These are phyloP conservation scores for Timema podura DNA, from an alignment of 2,888 invertebrate species.

Conservation along the genomic window DNA sequence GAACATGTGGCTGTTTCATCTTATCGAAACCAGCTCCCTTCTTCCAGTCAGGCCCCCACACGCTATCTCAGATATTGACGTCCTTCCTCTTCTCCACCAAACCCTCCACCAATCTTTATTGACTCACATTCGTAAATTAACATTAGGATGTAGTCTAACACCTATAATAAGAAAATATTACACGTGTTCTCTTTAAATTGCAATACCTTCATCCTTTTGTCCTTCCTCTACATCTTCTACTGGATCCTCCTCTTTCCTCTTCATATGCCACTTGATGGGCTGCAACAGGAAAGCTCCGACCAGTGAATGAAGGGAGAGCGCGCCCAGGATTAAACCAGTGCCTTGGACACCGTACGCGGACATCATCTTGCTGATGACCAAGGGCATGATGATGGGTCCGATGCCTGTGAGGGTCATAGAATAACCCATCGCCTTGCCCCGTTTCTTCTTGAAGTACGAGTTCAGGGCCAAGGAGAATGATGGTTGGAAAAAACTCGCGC, in stretches of 20 bases:
- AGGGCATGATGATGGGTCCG: slow-evolving; percentile 63
- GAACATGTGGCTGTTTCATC: no score
- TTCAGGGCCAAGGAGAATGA: slow-evolving; percentile 61
- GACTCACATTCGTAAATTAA: no score
- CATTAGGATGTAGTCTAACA: no score
- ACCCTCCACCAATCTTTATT: no score
- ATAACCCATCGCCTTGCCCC: slow-evolving; percentile 59
- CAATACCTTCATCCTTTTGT: no score
- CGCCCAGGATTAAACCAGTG: slow-evolving; percentile 59
- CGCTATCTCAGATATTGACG: no score
- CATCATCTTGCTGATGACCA: slow-evolving; percentile 55
- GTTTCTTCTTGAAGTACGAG: slow-evolving; percentile 59
- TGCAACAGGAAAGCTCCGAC: slow-evolving; percentile 58
- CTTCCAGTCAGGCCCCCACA: no score
- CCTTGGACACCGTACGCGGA: slow-evolving; percentile 55
- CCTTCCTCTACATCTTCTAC: no score
- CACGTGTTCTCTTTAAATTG: no score
- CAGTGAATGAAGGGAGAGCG: slow-evolving; percentile 56
- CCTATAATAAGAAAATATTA: no score
- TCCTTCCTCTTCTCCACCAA: no score
- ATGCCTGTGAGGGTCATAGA: slow-evolving; percentile 62
- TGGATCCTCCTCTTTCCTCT: slow-evolving; percentile 47
- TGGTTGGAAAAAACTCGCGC: slow-evolving; percentile 56
- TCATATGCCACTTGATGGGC: slow-evolving; percentile 65
- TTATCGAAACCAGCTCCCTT: no score